Evolutionary conservation across 1,140 invertebrate genomes (phyloP).

Genomic region (Papilio aristodemus): DNA sequence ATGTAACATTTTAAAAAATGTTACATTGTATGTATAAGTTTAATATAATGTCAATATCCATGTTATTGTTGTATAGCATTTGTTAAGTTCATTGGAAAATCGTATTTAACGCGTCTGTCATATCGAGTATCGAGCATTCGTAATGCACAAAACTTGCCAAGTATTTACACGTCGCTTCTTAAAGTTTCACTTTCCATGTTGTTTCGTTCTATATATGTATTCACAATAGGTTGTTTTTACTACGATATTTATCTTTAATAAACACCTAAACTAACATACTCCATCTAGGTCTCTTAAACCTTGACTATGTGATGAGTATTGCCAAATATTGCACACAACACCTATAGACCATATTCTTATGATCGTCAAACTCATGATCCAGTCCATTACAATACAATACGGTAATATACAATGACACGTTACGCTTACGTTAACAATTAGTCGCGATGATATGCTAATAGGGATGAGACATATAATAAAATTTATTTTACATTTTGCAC

Average conservation of each 20-base stretch:
- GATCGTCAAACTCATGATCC: constrained; percentile 46
- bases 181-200: constrained; percentile 16
- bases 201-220: constrained; percentile 34
- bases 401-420: constrained; percentile 17
- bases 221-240: constrained; percentile 56
- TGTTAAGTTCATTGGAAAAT: neutral
- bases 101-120: neutral
- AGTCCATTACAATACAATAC: constrained; percentile 40
- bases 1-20: constrained; percentile 1
- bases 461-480: constrained; percentile 9
- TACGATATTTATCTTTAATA: constrained; percentile 60
- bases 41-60: too few relatives aligned
- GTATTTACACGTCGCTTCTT: constrained; percentile 1
- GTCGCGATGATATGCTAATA: constrained; percentile 25
- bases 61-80: neutral
- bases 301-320: constrained; percentile 76
- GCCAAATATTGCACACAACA: constrained; percentile 76
- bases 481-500: constrained; percentile 20
- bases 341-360: constrained; percentile 39
- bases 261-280: constrained; percentile 79
- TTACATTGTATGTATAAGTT: neutral
- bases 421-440: constrained; percentile 34
- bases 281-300: constrained; percentile 51
- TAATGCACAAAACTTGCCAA: constrained; percentile 7
- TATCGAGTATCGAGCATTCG: neutral